Percentiles rank a stretch among this genome's conserved stretches.
Evolutionary conservation across 2,888 invertebrate genomes (phyloP).

Genomic region (Drosophila lacicola): DNA sequence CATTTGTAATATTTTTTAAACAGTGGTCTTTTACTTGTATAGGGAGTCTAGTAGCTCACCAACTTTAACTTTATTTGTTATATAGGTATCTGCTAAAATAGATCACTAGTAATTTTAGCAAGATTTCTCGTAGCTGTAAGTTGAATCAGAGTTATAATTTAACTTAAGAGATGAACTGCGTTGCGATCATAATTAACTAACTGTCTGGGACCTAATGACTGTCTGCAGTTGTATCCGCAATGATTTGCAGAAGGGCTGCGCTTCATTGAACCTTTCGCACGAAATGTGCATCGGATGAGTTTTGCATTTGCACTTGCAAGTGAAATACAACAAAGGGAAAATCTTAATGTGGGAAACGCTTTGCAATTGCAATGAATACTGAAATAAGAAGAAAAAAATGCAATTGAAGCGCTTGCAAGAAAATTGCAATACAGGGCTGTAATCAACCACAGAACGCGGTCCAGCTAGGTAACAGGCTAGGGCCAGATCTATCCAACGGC

Average conservation of each 20-base stretch:
- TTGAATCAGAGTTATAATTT: neutral
- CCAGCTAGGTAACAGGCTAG: slow-evolving; percentile 28
- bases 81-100: too few species aligned
- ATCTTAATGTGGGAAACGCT: slow-evolving; percentile 69
- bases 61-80: too few species aligned
- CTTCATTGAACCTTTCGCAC: slow-evolving; percentile 45
- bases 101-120: neutral
- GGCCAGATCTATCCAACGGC: slow-evolving; percentile 25
- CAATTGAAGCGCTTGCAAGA: slow-evolving; percentile 35
- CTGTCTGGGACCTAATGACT: slow-evolving; percentile 14
- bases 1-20: too few species aligned
- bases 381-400: slow-evolving; percentile 9
- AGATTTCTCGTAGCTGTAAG: neutral
- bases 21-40: too few species aligned
- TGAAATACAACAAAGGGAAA: slow-evolving; percentile 28
- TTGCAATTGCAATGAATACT: slow-evolving; percentile 18
- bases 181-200: slow-evolving; percentile 31
- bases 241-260: slow-evolving; percentile 41
- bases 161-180: slow-evolving; percentile 12
- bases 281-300: slow-evolving; percentile 49
- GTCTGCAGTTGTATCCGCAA: slow-evolving; percentile 7
- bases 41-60: too few species aligned
- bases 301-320: slow-evolving; percentile 44
- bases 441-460: slow-evolving; percentile 48
- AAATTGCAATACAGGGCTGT: slow-evolving; percentile 50